A percentile compares a stretch with the other conserved stretches of the same genome.
These are phyloP conservation scores for Myotis myotis DNA, from an alignment of 2,797 vertebrate genomes.

Conservation along the genomic window DNA sequence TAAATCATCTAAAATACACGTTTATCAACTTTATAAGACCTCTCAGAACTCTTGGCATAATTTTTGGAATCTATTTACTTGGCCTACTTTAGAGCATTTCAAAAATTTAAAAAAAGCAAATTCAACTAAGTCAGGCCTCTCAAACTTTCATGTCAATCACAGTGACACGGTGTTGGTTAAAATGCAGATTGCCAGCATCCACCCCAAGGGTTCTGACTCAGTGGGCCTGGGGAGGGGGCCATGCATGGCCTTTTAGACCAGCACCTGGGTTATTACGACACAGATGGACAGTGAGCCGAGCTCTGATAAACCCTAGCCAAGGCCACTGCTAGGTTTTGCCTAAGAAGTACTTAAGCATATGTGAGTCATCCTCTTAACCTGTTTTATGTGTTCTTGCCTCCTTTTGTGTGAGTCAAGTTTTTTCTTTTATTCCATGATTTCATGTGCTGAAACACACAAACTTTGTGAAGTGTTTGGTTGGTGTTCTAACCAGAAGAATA, in stretches of 20 bases:
- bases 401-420: background rate
- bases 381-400: background rate
- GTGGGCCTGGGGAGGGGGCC: background rate
- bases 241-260: background rate
- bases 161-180: background rate
- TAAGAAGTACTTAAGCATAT: background rate
- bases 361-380: background rate
- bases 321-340: background rate
- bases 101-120: conserved; percentile 34
- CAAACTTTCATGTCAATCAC: background rate
- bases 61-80: background rate
- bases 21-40: background rate
- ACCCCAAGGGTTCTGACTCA: background rate
- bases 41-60: background rate
- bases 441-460: background rate
- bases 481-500: background rate
- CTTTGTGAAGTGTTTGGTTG: background rate
- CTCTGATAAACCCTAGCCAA: background rate
- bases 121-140: background rate
- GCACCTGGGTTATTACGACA: accelerated
- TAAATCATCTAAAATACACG: background rate
- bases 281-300: background rate
- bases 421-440: background rate
- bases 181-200: background rate
- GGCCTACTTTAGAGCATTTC: conserved; percentile 17